phyloP scores from a whole-genome alignment of 2,888 invertebrate genomes.

The Penaeus monodon region DNA sequence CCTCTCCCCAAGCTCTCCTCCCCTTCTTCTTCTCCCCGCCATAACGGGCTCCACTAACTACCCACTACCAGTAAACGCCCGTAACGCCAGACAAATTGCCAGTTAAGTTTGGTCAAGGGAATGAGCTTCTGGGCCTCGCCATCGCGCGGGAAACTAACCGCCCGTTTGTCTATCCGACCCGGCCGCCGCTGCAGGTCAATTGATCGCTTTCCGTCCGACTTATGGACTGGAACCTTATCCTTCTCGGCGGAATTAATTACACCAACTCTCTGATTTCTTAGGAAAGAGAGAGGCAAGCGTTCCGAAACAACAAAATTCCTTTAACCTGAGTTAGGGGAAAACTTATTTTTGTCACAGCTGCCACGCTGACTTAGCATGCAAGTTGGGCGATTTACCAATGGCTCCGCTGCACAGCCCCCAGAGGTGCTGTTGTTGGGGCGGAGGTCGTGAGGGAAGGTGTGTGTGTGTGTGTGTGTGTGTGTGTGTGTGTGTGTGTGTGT shows the following conservation, averaged over 20 bases:
- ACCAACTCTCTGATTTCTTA: too few relatives aligned
- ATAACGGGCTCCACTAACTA: conserved; percentile 21
- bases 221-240: too few relatives aligned
- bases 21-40: neutral
- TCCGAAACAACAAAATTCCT: too few relatives aligned
- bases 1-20: neutral
- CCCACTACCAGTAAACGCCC: conserved; percentile 29
- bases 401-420: conserved; percentile 14
- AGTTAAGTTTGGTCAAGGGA: conserved; percentile 29
- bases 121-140: neutral
- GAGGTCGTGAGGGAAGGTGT: conserved; percentile 1
- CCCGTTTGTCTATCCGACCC: neutral
- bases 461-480: conserved; percentile 28
- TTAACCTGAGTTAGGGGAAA: conserved; percentile 12
- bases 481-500: conserved; percentile 17
- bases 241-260: too few relatives aligned
- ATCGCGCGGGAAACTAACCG: neutral
- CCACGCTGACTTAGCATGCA: conserved; percentile 37
- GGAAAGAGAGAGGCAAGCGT: too few relatives aligned
- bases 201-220: too few relatives aligned
- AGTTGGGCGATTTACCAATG: conserved; percentile 38
- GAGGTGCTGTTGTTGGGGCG: conserved; percentile 27
- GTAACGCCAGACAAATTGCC: conserved; percentile 33
- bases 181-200: too few relatives aligned
- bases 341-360: conserved; percentile 35